A percentile compares a stretch with the other conserved stretches of the same genome.
phyloP scores from a whole-genome alignment of 2,797 vertebrate genomes.

The Anisognathus igniventris region DNA sequence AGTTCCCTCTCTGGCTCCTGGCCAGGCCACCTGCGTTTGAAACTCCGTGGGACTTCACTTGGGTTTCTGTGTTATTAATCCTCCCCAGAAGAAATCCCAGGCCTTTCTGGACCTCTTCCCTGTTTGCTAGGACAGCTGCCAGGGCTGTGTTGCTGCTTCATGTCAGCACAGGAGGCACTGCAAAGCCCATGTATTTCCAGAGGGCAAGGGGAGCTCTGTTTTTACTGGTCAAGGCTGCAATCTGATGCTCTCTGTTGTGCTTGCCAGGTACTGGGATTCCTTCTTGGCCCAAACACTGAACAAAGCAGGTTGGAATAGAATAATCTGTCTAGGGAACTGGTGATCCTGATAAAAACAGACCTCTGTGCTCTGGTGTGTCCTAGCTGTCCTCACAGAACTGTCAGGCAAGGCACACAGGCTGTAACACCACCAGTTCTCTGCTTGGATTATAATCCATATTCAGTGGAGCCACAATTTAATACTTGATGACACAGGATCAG shows the following conservation, averaged over 20 bases:
- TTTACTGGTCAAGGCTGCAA: not conserved
- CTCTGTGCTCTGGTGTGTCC: not conserved
- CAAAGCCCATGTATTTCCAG: not conserved
- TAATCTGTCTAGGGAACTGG: not conserved
- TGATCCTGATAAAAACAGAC: not conserved
- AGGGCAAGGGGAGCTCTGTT: not conserved
- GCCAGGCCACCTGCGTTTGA: conserved; percentile 44
- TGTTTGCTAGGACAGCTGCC: conserved; percentile 40
- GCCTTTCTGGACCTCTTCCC: conserved; percentile 49
- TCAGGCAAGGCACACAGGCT: not conserved
- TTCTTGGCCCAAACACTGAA: not conserved
- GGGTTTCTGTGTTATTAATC: conserved; percentile 49
- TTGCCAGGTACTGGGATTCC: not conserved
- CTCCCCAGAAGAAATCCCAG: conserved; percentile 40
- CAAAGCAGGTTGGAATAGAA: not conserved
- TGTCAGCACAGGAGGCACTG: conserved; percentile 14
- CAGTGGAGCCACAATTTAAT: not conserved
- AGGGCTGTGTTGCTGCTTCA: not conserved
- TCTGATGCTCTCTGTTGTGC: not conserved
- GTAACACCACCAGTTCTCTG: not conserved
- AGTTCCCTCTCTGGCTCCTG: conserved; percentile 3
- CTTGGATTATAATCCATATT: not conserved
- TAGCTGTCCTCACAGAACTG: not conserved
- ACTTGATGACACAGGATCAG: not conserved
- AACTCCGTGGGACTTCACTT: not conserved